These are phyloP conservation scores for Bovichtus variegatus DNA, from an alignment of 2,797 vertebrate species.

Conservation along the genomic window DNA sequence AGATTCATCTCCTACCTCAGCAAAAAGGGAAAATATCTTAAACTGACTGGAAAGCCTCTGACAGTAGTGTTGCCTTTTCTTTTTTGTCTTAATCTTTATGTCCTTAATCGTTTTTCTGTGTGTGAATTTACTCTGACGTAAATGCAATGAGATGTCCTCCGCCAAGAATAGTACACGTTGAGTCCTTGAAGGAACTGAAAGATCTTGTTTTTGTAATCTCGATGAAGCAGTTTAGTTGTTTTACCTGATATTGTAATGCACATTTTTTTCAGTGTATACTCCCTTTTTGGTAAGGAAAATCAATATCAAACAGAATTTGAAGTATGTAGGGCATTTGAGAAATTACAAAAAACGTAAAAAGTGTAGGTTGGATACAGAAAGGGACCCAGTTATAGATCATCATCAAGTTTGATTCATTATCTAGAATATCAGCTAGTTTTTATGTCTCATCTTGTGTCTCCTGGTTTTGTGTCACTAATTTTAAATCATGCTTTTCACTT, in stretches of 20 bases:
- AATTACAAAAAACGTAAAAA: not conserved
- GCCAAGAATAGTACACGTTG: slow-evolving; percentile 8
- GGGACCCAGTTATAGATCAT: slow-evolving; percentile 44
- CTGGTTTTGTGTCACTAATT: not conserved
- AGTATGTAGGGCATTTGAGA: slow-evolving; percentile 53
- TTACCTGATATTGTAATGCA: slow-evolving; percentile 25
- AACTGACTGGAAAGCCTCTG: slow-evolving; percentile 38
- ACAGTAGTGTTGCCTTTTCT: slow-evolving; percentile 10
- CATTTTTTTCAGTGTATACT: slow-evolving; percentile 28
- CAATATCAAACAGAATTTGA: slow-evolving; percentile 3
- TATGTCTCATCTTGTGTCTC: not conserved
- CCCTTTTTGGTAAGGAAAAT: slow-evolving; percentile 36
- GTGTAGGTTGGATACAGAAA: slow-evolving; percentile 61
- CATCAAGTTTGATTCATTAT: not conserved
- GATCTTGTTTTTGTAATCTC: not conserved
- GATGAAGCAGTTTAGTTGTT: slow-evolving; percentile 33
- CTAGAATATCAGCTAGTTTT: not conserved
- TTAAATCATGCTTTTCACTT: slow-evolving; percentile 27
- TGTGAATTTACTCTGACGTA: slow-evolving; percentile 6
- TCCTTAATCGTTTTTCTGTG: slow-evolving; percentile 1
- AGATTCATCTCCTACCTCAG: slow-evolving; percentile 77
- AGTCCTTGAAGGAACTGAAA: slow-evolving; percentile 6
- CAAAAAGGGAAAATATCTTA: slow-evolving; percentile 69
- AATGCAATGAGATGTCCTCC: slow-evolving; percentile 5
- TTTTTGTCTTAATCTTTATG: not conserved